Base-by-base conservation (phyloP, 2,797 vertebrate species). In the Enteromius thamalakanensis region DNA sequence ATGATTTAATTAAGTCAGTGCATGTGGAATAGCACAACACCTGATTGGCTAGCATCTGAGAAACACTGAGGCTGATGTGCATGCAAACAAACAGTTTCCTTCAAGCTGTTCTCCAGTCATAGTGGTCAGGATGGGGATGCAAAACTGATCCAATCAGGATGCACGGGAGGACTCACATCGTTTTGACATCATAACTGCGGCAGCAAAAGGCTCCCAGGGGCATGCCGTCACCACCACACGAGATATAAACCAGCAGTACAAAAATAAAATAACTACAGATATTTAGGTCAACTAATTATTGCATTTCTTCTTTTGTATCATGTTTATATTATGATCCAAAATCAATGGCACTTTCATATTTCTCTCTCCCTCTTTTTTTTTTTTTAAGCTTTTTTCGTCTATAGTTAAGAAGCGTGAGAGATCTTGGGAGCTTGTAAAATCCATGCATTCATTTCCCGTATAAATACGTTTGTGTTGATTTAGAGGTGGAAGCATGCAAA, bases 401-500 rank as follows among this genome's bases (percentile, higher is more conserved):
- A 85, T 26, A 45, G 71, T 86, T 85, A 85, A 86, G 79, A 87
- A 87, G 75, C 76, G 76, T 21, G 64, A 82, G 49, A 68, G 49
- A 51, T 82, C 77, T 68, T 45, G 75, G 69, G 84, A 81, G 34
- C 75, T 91, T 92, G 90, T 94, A 94, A 94, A 92, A 95, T 93
- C 95, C 95, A 95, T 96, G 95, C 95, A 94, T 91, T 95, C 94
- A 91, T 95, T 95, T 91, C 92, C 91, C 88, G 91, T 93, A 93
- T 94, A 95, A 94, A 95, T 93, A 94, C 89, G 91, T 94, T 94
- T 92, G 93, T 92, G 93, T 93, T 91, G 93, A 94, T 90, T 94
- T 92, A 91, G 90, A 94, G 91, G 92, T 95, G 94, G 95, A 96
- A 95, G 95, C 95, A 96, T 96, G 95, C 94, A 95, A 94, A 90